These are phyloP conservation scores for Channa maculata DNA, from an alignment of 2,113 vertebrate genomes.

Conservation along the genomic window DNA sequence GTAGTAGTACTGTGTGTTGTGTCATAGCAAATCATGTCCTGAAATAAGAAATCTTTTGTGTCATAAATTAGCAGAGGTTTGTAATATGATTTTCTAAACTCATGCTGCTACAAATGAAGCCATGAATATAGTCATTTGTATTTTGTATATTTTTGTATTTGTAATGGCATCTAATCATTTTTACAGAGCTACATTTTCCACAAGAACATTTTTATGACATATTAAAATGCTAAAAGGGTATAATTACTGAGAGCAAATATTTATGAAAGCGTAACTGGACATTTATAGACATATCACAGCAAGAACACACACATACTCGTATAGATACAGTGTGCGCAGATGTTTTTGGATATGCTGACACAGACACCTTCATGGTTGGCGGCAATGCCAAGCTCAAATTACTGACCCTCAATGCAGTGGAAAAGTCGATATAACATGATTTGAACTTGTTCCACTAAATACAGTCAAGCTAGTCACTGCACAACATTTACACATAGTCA, in stretches of 20 bases:
- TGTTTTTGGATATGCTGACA: slow-evolving; percentile 1
- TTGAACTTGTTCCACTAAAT: not conserved
- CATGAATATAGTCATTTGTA: slow-evolving; percentile 14
- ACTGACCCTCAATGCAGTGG: slow-evolving; percentile 16
- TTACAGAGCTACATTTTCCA: slow-evolving; percentile 6
- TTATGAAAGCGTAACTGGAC: slow-evolving; percentile 13
- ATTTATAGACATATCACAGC: slow-evolving; percentile 10
- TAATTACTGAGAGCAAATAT: slow-evolving; percentile 26
- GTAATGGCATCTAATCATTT: slow-evolving; percentile 4
- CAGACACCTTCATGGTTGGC: slow-evolving; percentile 10
- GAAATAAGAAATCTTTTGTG: not conserved
- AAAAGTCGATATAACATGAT: not conserved
- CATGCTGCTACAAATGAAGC: slow-evolving; percentile 6
- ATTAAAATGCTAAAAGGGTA: slow-evolving; percentile 29
- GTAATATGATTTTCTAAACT: slow-evolving; percentile 26
- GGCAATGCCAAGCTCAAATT: not conserved
- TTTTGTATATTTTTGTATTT: slow-evolving; percentile 48
- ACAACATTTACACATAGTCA: not conserved
- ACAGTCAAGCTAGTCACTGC: slow-evolving; percentile 1
- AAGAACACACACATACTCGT: not conserved
- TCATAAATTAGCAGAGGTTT: not conserved
- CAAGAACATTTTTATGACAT: slow-evolving; percentile 14
- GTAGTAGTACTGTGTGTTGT: not conserved
- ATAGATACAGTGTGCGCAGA: not conserved
- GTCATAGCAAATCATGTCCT: not conserved